phyloP scores from a whole-genome alignment of 2,113 vertebrate species.

The Pluvianellus socialis region DNA sequence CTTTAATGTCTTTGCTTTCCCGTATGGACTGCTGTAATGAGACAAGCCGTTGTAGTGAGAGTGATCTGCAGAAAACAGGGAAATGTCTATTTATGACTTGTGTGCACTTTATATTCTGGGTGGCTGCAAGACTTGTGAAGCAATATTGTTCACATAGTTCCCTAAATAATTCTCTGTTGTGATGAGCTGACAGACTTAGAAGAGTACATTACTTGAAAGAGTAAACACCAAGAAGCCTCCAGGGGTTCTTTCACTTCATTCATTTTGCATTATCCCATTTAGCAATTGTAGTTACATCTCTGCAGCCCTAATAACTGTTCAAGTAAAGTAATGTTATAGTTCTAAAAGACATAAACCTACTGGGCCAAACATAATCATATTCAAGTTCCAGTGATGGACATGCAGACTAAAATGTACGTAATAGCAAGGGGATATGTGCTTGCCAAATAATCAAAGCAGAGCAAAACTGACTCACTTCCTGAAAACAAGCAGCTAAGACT shows the following conservation, averaged over 20 bases:
- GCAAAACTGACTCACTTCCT: constrained; percentile 11
- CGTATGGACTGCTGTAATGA: not conserved
- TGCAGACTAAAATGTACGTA: not conserved
- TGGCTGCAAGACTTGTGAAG: not conserved
- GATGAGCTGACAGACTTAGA: constrained; percentile 36
- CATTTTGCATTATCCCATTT: constrained; percentile 20
- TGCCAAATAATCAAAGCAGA: constrained; percentile 2
- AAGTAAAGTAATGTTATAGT: constrained; percentile 30
- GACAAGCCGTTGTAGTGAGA: not conserved
- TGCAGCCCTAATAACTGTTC: constrained; percentile 39
- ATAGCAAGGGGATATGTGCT: not conserved
- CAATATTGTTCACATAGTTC: constrained; percentile 9
- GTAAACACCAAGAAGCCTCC: constrained; percentile 36
- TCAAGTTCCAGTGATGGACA: not conserved
- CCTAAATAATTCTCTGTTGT: constrained; percentile 39
- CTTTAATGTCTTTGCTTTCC: not conserved
- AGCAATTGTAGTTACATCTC: constrained; percentile 34
- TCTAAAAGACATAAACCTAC: constrained; percentile 29
- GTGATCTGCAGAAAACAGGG: not conserved
- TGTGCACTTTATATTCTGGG: not conserved
- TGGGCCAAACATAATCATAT: constrained; percentile 25
- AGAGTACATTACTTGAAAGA: constrained; percentile 45
- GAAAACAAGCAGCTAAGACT: not conserved
- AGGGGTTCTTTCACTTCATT: constrained; percentile 31
- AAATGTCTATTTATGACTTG: not conserved